These are phyloP conservation scores for Sturnira hondurensis DNA, from an alignment of 2,113 vertebrate species.

Conservation along the genomic window DNA sequence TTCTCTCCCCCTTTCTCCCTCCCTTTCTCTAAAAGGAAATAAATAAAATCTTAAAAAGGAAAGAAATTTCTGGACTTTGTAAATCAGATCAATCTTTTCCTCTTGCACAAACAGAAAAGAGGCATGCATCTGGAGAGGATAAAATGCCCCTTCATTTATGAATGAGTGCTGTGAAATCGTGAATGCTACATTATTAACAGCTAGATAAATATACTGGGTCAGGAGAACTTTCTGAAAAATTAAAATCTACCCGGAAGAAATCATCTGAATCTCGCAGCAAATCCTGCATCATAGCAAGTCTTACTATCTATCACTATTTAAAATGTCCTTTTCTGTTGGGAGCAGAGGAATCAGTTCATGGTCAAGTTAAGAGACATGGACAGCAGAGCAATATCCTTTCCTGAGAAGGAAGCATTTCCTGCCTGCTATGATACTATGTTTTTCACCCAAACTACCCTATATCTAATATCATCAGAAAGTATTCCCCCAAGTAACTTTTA, in stretches of 20 bases:
- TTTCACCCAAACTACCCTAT: background rate
- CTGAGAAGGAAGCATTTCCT: background rate
- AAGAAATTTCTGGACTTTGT: slow-evolving; percentile 17
- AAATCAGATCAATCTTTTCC: background rate
- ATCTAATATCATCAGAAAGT: background rate
- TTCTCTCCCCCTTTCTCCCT: too few species aligned
- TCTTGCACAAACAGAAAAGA: background rate
- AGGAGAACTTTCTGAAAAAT: background rate
- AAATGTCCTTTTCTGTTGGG: background rate
- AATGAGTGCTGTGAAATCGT: background rate
- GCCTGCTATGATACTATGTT: background rate
- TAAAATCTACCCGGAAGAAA: background rate
- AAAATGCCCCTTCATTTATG: background rate
- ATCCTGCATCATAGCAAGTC: background rate
- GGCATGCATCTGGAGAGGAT: background rate
- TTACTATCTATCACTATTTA: background rate
- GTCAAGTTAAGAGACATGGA: background rate
- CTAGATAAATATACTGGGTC: background rate
- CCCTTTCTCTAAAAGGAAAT: too few species aligned
- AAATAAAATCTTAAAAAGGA: too few species aligned
- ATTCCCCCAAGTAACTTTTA: background rate
- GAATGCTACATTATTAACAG: background rate
- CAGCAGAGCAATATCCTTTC: background rate
- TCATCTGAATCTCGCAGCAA: background rate
- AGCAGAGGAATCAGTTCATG: background rate